Evolutionary conservation across 2,888 invertebrate species (phyloP).

Genomic region (Cryptus viduatorius): DNA sequence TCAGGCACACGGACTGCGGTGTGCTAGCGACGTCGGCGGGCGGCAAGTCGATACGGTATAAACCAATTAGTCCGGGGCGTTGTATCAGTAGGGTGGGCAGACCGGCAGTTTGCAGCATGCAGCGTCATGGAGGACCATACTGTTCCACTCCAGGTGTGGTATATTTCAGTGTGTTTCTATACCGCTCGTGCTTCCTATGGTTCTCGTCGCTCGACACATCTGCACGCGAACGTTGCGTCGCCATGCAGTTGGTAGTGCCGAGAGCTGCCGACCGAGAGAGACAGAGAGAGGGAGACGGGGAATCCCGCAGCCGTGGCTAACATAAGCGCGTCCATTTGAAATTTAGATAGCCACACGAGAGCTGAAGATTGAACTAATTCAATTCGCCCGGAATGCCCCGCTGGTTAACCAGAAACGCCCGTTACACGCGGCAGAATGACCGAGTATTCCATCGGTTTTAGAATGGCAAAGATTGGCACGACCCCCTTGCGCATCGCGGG

Average conservation of each 20-base stretch:
- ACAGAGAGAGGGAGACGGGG: neutral
- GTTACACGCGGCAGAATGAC: constrained; percentile 34
- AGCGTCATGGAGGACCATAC: constrained; percentile 21
- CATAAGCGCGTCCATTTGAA: constrained; percentile 58
- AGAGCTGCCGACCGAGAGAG: no score
- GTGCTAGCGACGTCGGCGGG: constrained; percentile 7
- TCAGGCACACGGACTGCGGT: constrained; percentile 35
- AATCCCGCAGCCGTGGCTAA: constrained; percentile 39
- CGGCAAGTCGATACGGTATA: constrained; percentile 52
- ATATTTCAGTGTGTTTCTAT: constrained; percentile 25
- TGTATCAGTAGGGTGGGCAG: constrained; percentile 38
- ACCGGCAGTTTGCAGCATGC: constrained; percentile 33
- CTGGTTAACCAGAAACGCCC: constrained; percentile 51
- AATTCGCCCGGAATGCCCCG: constrained; percentile 42
- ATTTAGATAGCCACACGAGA: constrained; percentile 58
- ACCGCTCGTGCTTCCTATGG: neutral
- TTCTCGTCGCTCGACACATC: constrained; percentile 40
- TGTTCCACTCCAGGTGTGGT: constrained; percentile 16
- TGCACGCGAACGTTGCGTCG: constrained; percentile 39
- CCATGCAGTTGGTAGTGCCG: constrained; percentile 27
- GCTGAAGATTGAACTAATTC: constrained; percentile 59
- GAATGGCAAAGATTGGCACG: constrained; percentile 16
- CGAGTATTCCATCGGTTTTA: neutral
- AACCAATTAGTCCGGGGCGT: constrained; percentile 50
- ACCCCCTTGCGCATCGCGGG: neutral